Evolutionary conservation across 2,113 vertebrate species (phyloP).

Genomic region (Tachysurus vachellii): DNA sequence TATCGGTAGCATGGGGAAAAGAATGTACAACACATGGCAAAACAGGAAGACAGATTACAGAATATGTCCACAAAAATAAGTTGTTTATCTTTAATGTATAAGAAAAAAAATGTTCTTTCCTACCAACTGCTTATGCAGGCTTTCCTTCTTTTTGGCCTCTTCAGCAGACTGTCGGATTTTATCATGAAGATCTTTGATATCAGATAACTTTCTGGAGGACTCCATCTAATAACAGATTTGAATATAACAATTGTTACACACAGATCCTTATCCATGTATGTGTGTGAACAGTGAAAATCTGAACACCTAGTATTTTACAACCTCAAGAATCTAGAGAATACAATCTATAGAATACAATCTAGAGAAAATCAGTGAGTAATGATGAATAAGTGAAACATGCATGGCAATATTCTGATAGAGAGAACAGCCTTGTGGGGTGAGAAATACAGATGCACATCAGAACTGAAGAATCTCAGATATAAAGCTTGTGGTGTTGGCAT

Average conservation of each 20-base stretch:
- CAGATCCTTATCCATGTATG: neutral
- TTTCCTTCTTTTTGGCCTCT: constrained; percentile 86
- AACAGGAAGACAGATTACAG: neutral
- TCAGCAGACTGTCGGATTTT: constrained; percentile 80
- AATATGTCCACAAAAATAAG: neutral
- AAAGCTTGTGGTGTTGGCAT: neutral
- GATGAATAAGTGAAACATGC: neutral
- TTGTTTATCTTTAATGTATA: neutral
- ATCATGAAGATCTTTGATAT: constrained; percentile 85
- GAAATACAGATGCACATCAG: neutral
- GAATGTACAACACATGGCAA: neutral
- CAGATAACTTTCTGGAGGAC: constrained; percentile 79
- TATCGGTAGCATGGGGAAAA: neutral
- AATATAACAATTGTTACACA: neutral
- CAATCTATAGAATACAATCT: too few relatives aligned
- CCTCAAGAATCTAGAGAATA: too few relatives aligned
- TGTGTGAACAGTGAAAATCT: neutral
- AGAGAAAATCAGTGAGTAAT: neutral
- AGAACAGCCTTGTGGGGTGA: neutral
- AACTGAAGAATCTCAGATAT: neutral
- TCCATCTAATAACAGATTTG: constrained; percentile 70
- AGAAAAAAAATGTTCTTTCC: neutral
- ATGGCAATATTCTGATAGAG: neutral
- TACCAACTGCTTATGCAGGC: constrained; percentile 83
- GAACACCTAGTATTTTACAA: neutral